A percentile compares a stretch with the other conserved stretches of the same genome.
These are phyloP conservation scores for Myoxocephalus aenaeus DNA, from an alignment of 2,797 vertebrate species.

Conservation along the genomic window DNA sequence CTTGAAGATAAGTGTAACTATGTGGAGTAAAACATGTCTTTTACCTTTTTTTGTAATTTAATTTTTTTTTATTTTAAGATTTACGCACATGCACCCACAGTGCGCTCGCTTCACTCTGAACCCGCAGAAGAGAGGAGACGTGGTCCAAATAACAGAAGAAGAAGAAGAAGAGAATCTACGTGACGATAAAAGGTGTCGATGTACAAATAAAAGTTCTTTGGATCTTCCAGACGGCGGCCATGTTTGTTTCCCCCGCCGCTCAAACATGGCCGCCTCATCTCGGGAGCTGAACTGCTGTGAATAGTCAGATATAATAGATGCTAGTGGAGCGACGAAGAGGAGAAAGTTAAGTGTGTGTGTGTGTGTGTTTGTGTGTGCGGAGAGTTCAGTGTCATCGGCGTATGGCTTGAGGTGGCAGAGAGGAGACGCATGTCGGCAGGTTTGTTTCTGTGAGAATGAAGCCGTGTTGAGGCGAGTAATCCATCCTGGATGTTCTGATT, in stretches of 20 bases:
- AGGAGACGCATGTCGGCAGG: no score
- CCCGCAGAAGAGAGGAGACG: slow-evolving; percentile 52
- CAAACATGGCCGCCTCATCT: slow-evolving; percentile 33
- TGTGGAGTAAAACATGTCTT: slow-evolving; percentile 76
- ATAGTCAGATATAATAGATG: slow-evolving; percentile 42
- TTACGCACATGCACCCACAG: slow-evolving; percentile 63
- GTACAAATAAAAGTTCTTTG: slow-evolving; percentile 68
- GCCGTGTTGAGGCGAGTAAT: slow-evolving; percentile 13
- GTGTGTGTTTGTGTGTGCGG: no score
- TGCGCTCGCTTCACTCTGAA: slow-evolving; percentile 67
- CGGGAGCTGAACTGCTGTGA: slow-evolving; percentile 64
- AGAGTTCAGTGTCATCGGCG: no score
- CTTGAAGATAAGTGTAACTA: slow-evolving; percentile 77
- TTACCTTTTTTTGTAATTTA: slow-evolving; percentile 56
- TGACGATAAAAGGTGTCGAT: slow-evolving; percentile 58
- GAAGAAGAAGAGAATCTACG: neutral
- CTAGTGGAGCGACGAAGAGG: slow-evolving; percentile 5
- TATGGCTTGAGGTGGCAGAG: no score
- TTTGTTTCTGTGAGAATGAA: no score
- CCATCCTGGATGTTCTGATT: slow-evolving; percentile 63
- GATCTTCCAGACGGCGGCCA: slow-evolving; percentile 63
- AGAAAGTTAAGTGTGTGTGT: slow-evolving; percentile 23
- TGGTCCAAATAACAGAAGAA: slow-evolving; percentile 47
- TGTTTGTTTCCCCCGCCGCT: slow-evolving; percentile 27
- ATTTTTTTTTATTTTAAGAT: slow-evolving; percentile 42